Evolutionary conservation across 2,888 invertebrate species (phyloP).

Genomic region (Pyrgus malvae): DNA sequence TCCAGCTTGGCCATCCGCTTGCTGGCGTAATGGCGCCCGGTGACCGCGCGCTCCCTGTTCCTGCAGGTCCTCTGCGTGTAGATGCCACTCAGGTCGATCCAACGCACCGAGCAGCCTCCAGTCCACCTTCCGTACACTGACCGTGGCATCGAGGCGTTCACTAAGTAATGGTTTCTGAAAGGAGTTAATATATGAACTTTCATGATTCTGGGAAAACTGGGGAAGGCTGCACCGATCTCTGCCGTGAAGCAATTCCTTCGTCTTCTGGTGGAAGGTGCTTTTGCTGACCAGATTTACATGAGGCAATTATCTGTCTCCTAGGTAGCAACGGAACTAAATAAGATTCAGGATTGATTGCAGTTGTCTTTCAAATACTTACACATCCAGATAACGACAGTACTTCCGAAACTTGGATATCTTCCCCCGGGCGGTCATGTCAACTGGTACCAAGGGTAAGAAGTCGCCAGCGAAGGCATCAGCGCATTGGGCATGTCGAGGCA

Average conservation of each 20-base stretch:
- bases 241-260: too few relatives aligned
- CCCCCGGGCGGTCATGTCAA: constrained; percentile 48
- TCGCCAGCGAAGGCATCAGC: constrained; percentile 61
- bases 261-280: too few relatives aligned
- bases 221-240: too few relatives aligned
- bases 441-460: constrained; percentile 54
- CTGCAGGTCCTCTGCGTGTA: constrained; percentile 66
- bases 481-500: constrained; percentile 51
- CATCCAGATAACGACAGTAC: constrained; percentile 52
- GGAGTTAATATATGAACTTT: neutral
- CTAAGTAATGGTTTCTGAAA: constrained; percentile 31
- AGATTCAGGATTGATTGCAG: too few relatives aligned
- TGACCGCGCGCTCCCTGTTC: constrained; percentile 44
- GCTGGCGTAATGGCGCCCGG: constrained; percentile 59
- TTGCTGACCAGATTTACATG: too few relatives aligned
- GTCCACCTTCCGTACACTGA: constrained; percentile 61
- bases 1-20: constrained; percentile 62
- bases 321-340: too few relatives aligned
- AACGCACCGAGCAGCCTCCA: constrained; percentile 64
- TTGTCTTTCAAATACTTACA: constrained; percentile 43
- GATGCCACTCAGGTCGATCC: constrained; percentile 57
- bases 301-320: too few relatives aligned
- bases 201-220: too few relatives aligned
- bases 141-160: constrained; percentile 42
- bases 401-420: constrained; percentile 50